Evolutionary conservation across 2,797 vertebrate species (phyloP).

Genomic region (Intellagama lesueurii): DNA sequence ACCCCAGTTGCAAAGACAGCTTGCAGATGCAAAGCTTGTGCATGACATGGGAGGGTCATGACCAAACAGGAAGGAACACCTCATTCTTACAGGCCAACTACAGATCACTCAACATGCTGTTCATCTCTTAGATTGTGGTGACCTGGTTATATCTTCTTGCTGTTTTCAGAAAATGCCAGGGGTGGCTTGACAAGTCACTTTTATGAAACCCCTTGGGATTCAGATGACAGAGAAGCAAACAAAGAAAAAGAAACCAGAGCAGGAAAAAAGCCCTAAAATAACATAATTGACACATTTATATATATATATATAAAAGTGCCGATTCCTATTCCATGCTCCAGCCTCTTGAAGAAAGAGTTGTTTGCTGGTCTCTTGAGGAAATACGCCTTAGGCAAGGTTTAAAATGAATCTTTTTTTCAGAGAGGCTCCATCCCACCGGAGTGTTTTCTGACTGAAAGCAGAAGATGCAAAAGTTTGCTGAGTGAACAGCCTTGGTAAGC

Average conservation of each 20-base stretch:
- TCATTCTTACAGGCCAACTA: not conserved
- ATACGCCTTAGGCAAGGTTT: constrained; percentile 27
- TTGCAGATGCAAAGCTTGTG: not conserved
- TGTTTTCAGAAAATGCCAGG: not conserved
- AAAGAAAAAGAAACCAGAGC: not conserved
- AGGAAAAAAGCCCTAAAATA: not conserved
- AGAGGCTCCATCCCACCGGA: not conserved
- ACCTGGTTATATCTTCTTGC: not conserved
- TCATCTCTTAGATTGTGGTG: not conserved
- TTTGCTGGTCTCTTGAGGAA: not conserved
- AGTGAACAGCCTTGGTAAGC: constrained; percentile 61
- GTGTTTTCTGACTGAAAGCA: constrained; percentile 50
- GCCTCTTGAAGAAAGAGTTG: constrained; percentile 10
- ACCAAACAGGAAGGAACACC: not conserved
- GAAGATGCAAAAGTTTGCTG: constrained; percentile 46
- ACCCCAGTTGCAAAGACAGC: not conserved
- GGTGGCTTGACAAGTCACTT: constrained; percentile 7
- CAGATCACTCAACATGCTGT: not conserved
- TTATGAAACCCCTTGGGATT: not conserved
- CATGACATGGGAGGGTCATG: not conserved
- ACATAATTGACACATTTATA: not conserved
- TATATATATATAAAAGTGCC: not conserved
- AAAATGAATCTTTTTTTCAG: constrained; percentile 37
- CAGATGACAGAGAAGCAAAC: constrained; percentile 8
- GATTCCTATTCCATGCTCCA: not conserved